Conservation (phyloP, 2,113 vertebrate species). For the Nannospalax galili region DNA sequence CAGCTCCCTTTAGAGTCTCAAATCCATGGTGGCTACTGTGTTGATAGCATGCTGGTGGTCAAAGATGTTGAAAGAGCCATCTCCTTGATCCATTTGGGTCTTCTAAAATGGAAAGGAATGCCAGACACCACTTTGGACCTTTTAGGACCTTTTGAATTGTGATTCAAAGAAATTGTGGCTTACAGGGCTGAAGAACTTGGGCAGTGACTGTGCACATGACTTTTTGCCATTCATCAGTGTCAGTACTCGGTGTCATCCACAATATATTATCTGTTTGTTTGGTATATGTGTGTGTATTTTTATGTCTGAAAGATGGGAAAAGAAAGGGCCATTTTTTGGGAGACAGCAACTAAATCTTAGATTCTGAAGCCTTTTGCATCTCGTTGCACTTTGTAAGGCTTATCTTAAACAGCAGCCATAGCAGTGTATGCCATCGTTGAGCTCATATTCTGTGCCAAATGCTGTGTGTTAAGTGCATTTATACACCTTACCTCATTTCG, state of each 20-base stretch:
- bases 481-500: not conserved
- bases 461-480: not conserved
- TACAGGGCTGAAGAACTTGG: not conserved
- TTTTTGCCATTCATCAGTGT: not conserved
- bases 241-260: not conserved
- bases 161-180: constrained; percentile 5
- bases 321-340: not conserved
- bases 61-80: not conserved
- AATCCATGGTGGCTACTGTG: not conserved
- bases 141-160: not conserved
- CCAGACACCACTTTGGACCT: not conserved
- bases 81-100: not conserved
- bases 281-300: not conserved
- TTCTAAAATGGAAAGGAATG: constrained; percentile 10
- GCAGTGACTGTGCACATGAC: not conserved
- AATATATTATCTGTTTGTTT: not conserved
- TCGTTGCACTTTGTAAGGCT: not conserved
- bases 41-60: not conserved
- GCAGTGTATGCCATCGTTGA: not conserved
- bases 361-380: not conserved
- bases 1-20: not conserved
- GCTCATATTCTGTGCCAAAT: not conserved
- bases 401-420: not conserved
- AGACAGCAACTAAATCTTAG: not conserved
- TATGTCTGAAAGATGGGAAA: not conserved